Base-by-base conservation (phyloP, 2,797 vertebrate genomes). In the Sciaenops ocellatus region DNA sequence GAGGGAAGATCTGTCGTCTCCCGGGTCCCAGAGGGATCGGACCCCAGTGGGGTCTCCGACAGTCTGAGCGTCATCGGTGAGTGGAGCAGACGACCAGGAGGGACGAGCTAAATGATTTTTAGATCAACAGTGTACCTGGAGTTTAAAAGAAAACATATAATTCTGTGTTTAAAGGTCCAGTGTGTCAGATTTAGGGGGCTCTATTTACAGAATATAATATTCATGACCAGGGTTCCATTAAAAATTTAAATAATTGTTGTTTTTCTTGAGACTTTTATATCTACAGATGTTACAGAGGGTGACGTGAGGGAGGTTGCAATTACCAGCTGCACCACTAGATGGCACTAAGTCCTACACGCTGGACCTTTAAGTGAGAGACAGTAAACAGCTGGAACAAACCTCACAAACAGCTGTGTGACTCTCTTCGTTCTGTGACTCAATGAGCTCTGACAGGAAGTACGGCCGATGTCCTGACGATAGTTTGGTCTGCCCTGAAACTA, bases 401-500 rank as follows among this genome's bases (percentile, higher is more conserved):
- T 98, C 96, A 89, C 95, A 97, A 55, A 98, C 96, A 0, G 92
- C 94, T 1, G 92, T 72, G 26, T 95, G 95, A 62, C 94, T 94
- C 13, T 93, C 83, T 83, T 96, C 87, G 4, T 95, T 91, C 80
- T 96, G 95, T 13, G 73, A 69, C 67, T 96, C 93, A 5, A 99
- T 94, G 42, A 98, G 85, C 59, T 97, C 95, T 44, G 92, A 85
- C 84, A 98, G 92, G 67, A 95, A 93, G 93, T 93, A 95, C 0
- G 96, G 94, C 1, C 90, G 93, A 0, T 94, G 92, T 0, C 84
- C 71, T 24, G 87, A 92, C 78, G 94, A 83, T 8, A 84, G 59
- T 20, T 87, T 91, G 18, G 84, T 94, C 61, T 96, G 93, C 68
- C 65, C 87, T 5, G 86, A 67, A 86, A 97, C 95, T 17, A 98